A percentile compares a stretch with the other conserved stretches of the same genome.
Conservation (phyloP, 92 coral and sea anemone genomes). For the Zoanthus sansibaricus region DNA sequence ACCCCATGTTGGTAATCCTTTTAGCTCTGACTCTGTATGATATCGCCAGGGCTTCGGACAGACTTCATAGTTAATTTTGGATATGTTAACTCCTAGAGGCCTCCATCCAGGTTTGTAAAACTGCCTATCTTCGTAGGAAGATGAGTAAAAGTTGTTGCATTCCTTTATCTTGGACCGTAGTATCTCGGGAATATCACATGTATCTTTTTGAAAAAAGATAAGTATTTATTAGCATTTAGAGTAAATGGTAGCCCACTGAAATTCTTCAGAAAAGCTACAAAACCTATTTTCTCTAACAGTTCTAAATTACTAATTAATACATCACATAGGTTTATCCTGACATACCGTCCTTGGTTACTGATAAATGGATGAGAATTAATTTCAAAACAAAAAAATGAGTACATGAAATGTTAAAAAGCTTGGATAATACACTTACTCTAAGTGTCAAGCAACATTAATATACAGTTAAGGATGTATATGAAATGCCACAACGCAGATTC, state of each 20-base stretch:
- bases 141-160: conserved; percentile 57
- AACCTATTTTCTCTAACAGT: too few relatives aligned
- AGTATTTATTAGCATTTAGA: background rate
- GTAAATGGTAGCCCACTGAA: background rate
- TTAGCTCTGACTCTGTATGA: conserved; percentile 63
- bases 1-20: conserved; percentile 81
- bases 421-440: too few relatives aligned
- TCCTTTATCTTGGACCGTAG: conserved; percentile 14
- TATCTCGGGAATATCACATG: conserved; percentile 39
- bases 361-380: background rate
- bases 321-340: background rate
- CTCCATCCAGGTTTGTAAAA: conserved; percentile 79
- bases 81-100: conserved; percentile 58
- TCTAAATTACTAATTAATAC: too few relatives aligned
- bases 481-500: too few relatives aligned
- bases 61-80: conserved; percentile 55
- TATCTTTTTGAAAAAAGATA: conserved; percentile 25
- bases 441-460: too few relatives aligned
- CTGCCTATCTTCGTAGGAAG: conserved; percentile 59
- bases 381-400: background rate
- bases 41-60: conserved; percentile 86
- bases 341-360: background rate
- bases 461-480: too few relatives aligned
- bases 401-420: too few relatives aligned
- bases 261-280: background rate